Evolutionary conservation across 2,797 vertebrate genomes (phyloP).

Genomic region (Holocentrus rufus): DNA sequence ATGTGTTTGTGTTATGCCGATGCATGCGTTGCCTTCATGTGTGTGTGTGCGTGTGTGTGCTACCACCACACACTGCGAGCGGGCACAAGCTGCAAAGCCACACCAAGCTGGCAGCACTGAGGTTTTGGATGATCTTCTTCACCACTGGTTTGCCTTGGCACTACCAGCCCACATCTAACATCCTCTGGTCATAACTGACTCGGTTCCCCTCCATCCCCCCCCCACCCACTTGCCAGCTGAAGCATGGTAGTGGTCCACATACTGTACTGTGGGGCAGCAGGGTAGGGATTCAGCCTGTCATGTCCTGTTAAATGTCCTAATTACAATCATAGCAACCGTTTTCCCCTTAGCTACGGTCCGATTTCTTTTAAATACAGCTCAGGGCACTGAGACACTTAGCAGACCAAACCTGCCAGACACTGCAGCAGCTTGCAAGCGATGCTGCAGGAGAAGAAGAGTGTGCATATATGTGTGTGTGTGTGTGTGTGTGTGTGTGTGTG

Average conservation of each 20-base stretch:
- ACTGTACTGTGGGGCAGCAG: slow-evolving; percentile 8
- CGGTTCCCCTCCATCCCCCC: background rate
- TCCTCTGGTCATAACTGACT: slow-evolving; percentile 14
- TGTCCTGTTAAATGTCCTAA: slow-evolving; percentile 45
- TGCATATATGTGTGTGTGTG: no score
- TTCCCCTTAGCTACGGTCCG: slow-evolving; percentile 2
- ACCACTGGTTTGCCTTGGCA: slow-evolving; percentile 28
- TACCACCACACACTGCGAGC: slow-evolving; percentile 10
- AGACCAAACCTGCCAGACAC: slow-evolving; percentile 34
- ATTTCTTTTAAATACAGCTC: slow-evolving; percentile 34
- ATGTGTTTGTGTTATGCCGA: slow-evolving; percentile 11
- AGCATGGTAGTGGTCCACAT: slow-evolving; percentile 11
- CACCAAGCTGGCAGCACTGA: slow-evolving; percentile 34
- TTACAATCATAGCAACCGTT: slow-evolving; percentile 33
- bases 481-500: slow-evolving; percentile 33
- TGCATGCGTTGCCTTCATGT: slow-evolving; percentile 30
- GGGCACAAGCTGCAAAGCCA: slow-evolving; percentile 36
- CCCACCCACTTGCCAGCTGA: no score
- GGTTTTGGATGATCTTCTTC: slow-evolving; percentile 33
- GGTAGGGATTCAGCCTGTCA: slow-evolving; percentile 15
- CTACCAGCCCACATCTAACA: slow-evolving; percentile 38
- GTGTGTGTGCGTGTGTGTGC: slow-evolving; percentile 6
- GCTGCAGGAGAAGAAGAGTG: background rate
- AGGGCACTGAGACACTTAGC: slow-evolving; percentile 3
- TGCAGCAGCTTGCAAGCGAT: slow-evolving; percentile 70